A percentile compares a stretch with the other conserved stretches of the same genome.
These are phyloP conservation scores for Syrista parreyssii DNA, from an alignment of 2,888 invertebrate species.

Conservation along the genomic window DNA sequence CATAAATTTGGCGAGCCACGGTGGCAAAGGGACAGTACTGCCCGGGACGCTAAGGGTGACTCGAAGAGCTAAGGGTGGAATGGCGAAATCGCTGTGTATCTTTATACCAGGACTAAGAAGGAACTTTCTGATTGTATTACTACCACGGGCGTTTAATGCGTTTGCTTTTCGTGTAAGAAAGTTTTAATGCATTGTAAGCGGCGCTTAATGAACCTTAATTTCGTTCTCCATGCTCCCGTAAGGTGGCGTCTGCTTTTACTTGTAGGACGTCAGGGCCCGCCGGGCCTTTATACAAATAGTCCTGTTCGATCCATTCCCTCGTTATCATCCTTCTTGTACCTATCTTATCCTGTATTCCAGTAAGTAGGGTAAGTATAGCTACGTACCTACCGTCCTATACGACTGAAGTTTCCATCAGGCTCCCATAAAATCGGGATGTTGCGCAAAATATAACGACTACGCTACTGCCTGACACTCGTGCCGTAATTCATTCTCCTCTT, in stretches of 20 bases:
- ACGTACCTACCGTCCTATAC: constrained; percentile 15
- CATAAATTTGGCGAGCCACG: constrained; percentile 19
- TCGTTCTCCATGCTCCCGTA: not conserved
- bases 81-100: constrained; percentile 21
- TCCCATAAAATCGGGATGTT: constrained; percentile 67
- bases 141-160: constrained; percentile 21
- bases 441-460: constrained; percentile 64
- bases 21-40: constrained; percentile 10
- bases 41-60: constrained; percentile 7
- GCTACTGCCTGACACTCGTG: constrained; percentile 58
- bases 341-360: not conserved
- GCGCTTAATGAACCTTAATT: constrained; percentile 6
- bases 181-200: constrained; percentile 27
- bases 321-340: not conserved
- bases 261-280: not conserved
- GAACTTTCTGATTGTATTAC: constrained; percentile 25
- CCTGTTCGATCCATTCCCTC: not conserved
- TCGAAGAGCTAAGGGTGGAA: not conserved
- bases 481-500: constrained; percentile 60
- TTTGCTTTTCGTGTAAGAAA: constrained; percentile 22
- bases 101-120: constrained; percentile 20
- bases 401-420: constrained; percentile 38
- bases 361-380: not conserved
- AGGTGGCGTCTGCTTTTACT: not conserved
- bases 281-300: not conserved